Percentiles rank a stretch among this genome's conserved stretches.
Evolutionary conservation across 2,113 vertebrate genomes (phyloP).

Genomic region (Peromyscus leucopus): DNA sequence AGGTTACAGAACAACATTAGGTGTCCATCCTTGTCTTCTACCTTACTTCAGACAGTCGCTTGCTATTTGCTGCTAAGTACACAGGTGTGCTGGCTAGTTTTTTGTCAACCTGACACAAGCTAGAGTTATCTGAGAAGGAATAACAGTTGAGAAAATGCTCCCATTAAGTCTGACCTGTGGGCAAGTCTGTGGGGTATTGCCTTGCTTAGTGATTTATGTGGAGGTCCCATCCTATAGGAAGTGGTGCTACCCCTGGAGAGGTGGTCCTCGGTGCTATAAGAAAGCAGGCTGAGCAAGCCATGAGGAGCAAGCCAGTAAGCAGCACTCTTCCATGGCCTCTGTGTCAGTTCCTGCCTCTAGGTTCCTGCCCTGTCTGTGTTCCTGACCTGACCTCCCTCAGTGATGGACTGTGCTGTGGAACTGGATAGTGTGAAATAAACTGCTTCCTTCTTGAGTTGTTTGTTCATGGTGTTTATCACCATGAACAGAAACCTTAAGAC

Average conservation of each 20-base stretch:
- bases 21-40: too few species aligned
- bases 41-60: not conserved
- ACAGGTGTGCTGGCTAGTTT: not conserved
- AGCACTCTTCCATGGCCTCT: not conserved
- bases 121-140: not conserved
- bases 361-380: not conserved
- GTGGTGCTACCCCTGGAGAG: too few species aligned
- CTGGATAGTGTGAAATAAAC: not conserved
- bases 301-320: not conserved
- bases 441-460: not conserved
- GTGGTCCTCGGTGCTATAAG: not conserved
- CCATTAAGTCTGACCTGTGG: not conserved
- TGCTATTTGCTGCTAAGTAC: not conserved
- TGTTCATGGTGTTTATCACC: not conserved
- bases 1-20: not conserved
- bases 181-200: not conserved
- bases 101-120: not conserved
- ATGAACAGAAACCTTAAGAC: not conserved
- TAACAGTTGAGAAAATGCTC: not conserved
- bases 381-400: not conserved
- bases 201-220: not conserved
- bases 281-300: not conserved
- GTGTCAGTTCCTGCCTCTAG: not conserved
- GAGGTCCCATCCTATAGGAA: not conserved
- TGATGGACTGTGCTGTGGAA: not conserved